Conservation (phyloP, 2,888 invertebrate genomes). For the Xestia xanthographa region DNA sequence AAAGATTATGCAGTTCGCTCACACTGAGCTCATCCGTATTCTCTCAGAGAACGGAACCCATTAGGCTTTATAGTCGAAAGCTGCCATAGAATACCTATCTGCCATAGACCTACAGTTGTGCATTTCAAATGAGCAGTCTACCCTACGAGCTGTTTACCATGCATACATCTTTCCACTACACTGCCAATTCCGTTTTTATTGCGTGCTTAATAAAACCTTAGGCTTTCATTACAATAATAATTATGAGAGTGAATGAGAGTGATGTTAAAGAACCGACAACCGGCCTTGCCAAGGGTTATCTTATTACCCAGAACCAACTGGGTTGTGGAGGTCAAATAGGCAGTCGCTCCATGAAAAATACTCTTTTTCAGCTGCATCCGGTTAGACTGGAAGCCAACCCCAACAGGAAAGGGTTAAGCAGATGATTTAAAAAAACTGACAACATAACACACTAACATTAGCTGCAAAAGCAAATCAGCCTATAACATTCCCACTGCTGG, state of each 20-base stretch:
- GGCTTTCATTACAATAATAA: background rate
- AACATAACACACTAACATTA: background rate
- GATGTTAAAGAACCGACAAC: background rate
- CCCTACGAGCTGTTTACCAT: background rate
- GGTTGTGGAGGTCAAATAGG: background rate
- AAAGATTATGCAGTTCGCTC: conserved; percentile 30
- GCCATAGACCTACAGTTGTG: conserved; percentile 17
- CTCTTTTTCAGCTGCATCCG: background rate
- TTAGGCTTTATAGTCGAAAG: conserved; percentile 32
- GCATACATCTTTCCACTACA: background rate
- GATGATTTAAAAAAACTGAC: background rate
- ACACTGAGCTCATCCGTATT: conserved; percentile 31
- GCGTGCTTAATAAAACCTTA: background rate
- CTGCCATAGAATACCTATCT: conserved; percentile 23
- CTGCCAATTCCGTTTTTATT: background rate
- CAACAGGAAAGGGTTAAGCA: background rate
- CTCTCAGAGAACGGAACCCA: conserved; percentile 27
- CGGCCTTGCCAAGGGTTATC: background rate
- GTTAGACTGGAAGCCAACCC: background rate
- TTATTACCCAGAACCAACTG: background rate
- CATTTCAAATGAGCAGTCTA: conserved; percentile 18
- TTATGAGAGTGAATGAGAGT: too few species aligned
- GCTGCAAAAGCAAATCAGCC: background rate
- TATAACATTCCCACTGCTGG: background rate
- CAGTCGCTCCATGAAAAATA: background rate